These are phyloP conservation scores for Ictalurus punctatus DNA, from an alignment of 2,113 vertebrate genomes.

Conservation along the genomic window DNA sequence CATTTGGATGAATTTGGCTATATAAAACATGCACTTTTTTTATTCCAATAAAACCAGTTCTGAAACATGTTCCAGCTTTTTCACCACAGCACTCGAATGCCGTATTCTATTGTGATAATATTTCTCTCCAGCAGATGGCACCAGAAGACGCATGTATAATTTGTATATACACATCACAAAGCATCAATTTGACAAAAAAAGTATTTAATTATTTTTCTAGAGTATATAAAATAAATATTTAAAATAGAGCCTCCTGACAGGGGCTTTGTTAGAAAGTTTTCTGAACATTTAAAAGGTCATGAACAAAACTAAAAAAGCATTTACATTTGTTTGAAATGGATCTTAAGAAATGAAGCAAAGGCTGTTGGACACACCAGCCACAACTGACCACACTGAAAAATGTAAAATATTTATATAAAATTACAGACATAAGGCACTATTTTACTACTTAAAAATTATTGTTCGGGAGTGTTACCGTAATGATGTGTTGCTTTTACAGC, in stretches of 20 bases:
- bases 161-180: neutral
- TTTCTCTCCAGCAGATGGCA: constrained; percentile 31
- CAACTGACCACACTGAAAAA: neutral
- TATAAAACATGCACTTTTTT: constrained; percentile 72
- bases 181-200: neutral
- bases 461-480: neutral
- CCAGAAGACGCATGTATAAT: neutral
- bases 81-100: neutral
- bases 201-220: constrained; percentile 31
- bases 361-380: neutral
- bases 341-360: neutral
- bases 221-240: constrained; percentile 56
- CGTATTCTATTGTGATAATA: neutral
- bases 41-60: constrained; percentile 74
- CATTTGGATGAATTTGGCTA: constrained; percentile 59
- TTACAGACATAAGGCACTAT: neutral
- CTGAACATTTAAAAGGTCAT: neutral
- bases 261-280: constrained; percentile 3
- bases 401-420: neutral
- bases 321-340: neutral
- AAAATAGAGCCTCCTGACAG: neutral
- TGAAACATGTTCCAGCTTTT: constrained; percentile 26
- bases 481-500: neutral
- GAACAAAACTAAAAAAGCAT: neutral
- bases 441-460: neutral